These are phyloP conservation scores for Clivina fossor DNA, from an alignment of 2,888 invertebrate genomes.

Conservation along the genomic window DNA sequence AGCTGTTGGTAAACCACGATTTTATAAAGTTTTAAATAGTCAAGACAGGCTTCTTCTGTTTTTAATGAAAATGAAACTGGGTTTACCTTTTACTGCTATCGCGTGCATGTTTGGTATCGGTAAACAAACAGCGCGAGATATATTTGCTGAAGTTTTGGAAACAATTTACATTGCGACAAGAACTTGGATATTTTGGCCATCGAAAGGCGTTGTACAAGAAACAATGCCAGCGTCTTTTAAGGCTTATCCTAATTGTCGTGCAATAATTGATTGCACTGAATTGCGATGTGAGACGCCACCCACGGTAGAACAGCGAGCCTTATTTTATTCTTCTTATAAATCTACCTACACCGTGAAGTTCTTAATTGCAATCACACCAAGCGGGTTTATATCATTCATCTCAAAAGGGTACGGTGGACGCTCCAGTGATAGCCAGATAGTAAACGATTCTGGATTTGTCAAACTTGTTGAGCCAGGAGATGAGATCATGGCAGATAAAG, in stretches of 20 bases:
- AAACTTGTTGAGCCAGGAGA: constrained; percentile 39
- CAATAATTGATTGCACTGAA: constrained; percentile 32
- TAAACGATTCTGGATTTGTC: constrained; percentile 40
- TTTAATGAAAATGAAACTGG: constrained; percentile 23
- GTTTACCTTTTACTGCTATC: constrained; percentile 32
- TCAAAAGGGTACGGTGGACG: constrained; percentile 41
- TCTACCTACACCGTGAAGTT: constrained; percentile 28
- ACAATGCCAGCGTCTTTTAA: constrained; percentile 36
- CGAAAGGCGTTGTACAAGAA: constrained; percentile 34
- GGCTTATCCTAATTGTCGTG: constrained; percentile 38
- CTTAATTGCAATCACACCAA: constrained; percentile 32
- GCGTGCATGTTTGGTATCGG: constrained; percentile 32
- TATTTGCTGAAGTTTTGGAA: constrained; percentile 34
- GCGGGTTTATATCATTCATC: constrained; percentile 39
- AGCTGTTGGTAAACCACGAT: not conserved
- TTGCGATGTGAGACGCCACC: constrained; percentile 18
- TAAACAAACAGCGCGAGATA: constrained; percentile 22
- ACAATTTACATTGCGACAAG: constrained; percentile 31
- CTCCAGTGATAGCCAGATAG: constrained; percentile 39
- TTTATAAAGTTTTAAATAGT: constrained; percentile 3
- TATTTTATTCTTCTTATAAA: constrained; percentile 26
- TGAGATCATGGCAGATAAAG: constrained; percentile 37
- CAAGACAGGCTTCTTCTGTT: constrained; percentile 12
- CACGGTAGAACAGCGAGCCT: constrained; percentile 17
- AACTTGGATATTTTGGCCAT: constrained; percentile 39